Base-by-base conservation (phyloP, 2,888 invertebrate genomes). In the Rugalucina vietnamica region DNA sequence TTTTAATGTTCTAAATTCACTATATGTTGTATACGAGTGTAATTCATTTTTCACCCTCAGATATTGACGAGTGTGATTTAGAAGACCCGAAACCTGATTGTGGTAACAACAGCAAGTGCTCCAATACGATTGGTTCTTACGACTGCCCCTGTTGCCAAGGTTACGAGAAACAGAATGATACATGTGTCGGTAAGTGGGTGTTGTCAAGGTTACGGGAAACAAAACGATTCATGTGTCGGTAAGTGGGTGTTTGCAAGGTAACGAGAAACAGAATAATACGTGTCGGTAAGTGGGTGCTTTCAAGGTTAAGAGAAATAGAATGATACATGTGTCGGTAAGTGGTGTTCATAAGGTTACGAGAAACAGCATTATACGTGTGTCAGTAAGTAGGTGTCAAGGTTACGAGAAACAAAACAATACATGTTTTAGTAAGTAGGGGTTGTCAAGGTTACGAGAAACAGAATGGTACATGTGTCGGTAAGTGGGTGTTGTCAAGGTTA, bases 91-190 rank as follows among this genome's bases (percentile, higher is more conserved):
- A n/a, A 5, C 49, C 84, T 1, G 70, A 81, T 10, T 93, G 93
- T 82, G 86, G 86, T 0, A 84, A 86, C 8, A 85, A 92, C 82
- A 87, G 91, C 0, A 84, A 85, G 73, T 93, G 93, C 82, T 75
- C 81, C 14, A 93, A 93, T 85, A 90, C 82, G 32, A 88, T 85
- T 1, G 93, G 93, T 8, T 81, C 87, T 0, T 92, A 87, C 76
- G 77, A 88, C 37, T 94, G 94, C 81, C 76, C 81, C 8, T 93
- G 93, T 72, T 90, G 91, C 73, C 74, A 75, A 57, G 93, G 93
- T 0, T 93, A 84, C 82, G 81, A 80, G 34, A 80, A 86, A 73
- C 39, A 60, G 3, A 78, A 77, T n/a, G 84, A 83, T 57, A 78
- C 78, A 32, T 88, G 89, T 60, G 74, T 75, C 54, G 85, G 87